A percentile compares a stretch with the other conserved stretches of the same genome.
phyloP scores from a whole-genome alignment of 2,113 vertebrate species.

The Tyrannus savana region DNA sequence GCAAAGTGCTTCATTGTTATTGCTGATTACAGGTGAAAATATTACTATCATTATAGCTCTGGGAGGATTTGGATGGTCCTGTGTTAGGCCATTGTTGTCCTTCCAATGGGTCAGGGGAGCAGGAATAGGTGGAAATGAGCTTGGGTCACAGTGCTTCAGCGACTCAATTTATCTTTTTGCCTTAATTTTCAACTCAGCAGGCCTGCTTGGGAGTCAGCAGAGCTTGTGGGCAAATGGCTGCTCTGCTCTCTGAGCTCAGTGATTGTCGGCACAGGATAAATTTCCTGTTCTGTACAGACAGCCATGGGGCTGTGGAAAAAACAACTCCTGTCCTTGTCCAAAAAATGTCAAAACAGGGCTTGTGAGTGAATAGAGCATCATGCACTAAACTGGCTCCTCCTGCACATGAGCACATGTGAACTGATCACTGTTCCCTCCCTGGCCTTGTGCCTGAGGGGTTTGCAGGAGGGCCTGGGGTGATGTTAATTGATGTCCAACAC shows the following conservation, averaged over 20 bases:
- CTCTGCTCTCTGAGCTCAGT: not conserved
- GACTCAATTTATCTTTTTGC: not conserved
- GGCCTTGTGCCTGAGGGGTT: not conserved
- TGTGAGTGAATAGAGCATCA: not conserved
- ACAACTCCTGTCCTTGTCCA: not conserved
- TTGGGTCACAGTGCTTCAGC: not conserved
- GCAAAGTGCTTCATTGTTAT: conserved; percentile 92
- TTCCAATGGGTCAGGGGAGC: not conserved
- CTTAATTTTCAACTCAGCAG: not conserved
- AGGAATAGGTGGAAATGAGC: not conserved
- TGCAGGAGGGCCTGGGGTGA: not conserved
- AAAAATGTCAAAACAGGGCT: not conserved
- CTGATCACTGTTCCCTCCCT: not conserved
- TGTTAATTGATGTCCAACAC: not conserved
- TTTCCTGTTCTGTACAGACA: not conserved
- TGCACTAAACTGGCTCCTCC: not conserved
- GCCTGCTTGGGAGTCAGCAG: not conserved
- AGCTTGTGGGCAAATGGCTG: not conserved
- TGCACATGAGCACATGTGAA: rapidly evolving
- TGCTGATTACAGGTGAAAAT: conserved; percentile 92
- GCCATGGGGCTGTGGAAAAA: not conserved
- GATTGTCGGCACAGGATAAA: not conserved
- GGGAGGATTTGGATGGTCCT: not conserved
- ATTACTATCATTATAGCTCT: not conserved
- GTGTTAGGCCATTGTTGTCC: not conserved